Conservation (phyloP, 2,797 vertebrate genomes). For the Merluccius polli region DNA sequence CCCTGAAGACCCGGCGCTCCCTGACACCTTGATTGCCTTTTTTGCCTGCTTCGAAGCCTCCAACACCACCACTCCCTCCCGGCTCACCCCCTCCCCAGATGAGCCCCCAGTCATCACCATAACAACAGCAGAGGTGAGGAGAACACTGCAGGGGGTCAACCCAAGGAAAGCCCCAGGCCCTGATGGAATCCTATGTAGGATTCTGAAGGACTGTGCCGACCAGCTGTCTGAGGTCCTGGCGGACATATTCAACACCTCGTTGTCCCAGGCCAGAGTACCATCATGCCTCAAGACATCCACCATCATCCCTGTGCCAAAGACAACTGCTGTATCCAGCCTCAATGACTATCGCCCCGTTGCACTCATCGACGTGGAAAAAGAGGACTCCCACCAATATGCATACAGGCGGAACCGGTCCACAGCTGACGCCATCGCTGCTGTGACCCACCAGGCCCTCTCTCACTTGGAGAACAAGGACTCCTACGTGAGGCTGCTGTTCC, state of each 20-base stretch:
- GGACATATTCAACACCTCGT: constrained; percentile 11
- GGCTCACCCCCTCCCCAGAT: neutral
- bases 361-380: neutral
- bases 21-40: neutral
- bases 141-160: neutral
- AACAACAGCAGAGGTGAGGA: neutral
- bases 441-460: neutral
- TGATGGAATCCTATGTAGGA: neutral
- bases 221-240: neutral
- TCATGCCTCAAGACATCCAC: neutral
- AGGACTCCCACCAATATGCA: neutral
- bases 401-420: neutral
- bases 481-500: constrained; percentile 14
- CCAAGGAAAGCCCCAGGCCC: neutral
- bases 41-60: neutral
- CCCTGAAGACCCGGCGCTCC: neutral
- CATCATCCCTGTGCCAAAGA: neutral
- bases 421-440: neutral
- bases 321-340: neutral
- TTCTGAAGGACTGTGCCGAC: neutral
- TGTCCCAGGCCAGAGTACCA: constrained; percentile 7
- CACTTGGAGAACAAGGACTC: constrained; percentile 17
- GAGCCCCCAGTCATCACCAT: neutral
- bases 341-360: neutral
- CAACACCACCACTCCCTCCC: neutral